These are phyloP conservation scores for Tachycineta bicolor DNA, from an alignment of 2,113 vertebrate species.

Conservation along the genomic window DNA sequence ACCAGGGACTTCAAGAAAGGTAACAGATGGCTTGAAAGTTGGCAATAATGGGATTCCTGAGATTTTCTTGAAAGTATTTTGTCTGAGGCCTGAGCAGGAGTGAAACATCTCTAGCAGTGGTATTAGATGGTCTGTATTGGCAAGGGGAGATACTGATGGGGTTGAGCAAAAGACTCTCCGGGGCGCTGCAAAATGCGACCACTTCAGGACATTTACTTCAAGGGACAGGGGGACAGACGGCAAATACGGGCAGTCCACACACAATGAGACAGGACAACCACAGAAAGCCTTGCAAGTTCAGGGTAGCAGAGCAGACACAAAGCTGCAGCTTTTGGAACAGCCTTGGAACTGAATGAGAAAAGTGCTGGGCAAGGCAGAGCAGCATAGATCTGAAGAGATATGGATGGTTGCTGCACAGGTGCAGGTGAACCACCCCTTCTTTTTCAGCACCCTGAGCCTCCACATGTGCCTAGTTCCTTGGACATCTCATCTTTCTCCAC, in stretches of 20 bases:
- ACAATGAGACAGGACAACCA: background rate
- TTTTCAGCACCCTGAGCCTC: background rate
- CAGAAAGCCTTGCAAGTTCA: background rate
- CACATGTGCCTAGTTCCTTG: background rate
- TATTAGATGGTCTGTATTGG: background rate
- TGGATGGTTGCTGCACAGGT: background rate
- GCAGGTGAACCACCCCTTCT: background rate
- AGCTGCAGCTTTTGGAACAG: background rate
- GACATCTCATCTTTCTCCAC: background rate
- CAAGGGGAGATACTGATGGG: background rate
- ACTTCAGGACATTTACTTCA: background rate
- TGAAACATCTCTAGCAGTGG: background rate
- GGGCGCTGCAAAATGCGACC: background rate
- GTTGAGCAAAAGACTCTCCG: background rate
- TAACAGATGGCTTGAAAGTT: constrained; percentile 32
- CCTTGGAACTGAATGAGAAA: background rate
- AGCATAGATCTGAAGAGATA: background rate
- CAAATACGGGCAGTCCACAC: background rate
- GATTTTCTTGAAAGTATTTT: constrained; percentile 16
- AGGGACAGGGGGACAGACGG: background rate
- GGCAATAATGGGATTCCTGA: constrained; percentile 1
- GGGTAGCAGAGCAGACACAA: background rate
- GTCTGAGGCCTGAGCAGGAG: background rate
- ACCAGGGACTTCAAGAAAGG: background rate
- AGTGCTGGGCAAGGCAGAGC: background rate